Evolutionary conservation across 2,888 invertebrate species (phyloP).

Genomic region (Erynnis tages): DNA sequence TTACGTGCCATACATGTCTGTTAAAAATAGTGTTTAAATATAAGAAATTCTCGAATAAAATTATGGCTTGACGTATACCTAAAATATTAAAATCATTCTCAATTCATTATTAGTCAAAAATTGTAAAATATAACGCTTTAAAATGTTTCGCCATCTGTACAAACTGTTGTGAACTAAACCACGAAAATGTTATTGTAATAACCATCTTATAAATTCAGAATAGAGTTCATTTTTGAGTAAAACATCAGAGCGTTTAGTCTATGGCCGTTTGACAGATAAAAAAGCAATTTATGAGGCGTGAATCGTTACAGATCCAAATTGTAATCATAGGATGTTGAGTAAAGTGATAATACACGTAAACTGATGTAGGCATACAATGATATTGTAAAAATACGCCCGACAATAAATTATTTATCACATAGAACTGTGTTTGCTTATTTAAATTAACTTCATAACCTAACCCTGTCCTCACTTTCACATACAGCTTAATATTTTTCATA

Average conservation of each 20-base stretch:
- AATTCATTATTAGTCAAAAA: constrained; percentile 23
- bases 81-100: constrained; percentile 24
- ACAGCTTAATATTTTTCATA: too few species aligned
- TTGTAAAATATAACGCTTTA: constrained; percentile 1
- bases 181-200: not conserved
- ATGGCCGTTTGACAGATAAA: constrained; percentile 22
- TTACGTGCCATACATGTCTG: constrained; percentile 73
- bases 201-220: not conserved
- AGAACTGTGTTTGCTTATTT: constrained; percentile 48
- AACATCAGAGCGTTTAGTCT: not conserved
- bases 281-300: constrained; percentile 20
- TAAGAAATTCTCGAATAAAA: constrained; percentile 58
- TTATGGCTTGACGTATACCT: constrained; percentile 33
- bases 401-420: constrained; percentile 83
- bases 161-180: constrained; percentile 7
- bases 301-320: constrained; percentile 27
- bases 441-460: too few species aligned
- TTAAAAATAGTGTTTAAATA: constrained; percentile 47
- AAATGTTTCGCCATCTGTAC: constrained; percentile 11
- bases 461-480: too few species aligned
- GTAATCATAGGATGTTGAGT: constrained; percentile 38
- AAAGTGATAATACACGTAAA: constrained; percentile 43
- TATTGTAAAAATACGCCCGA: constrained; percentile 81
- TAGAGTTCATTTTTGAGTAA: not conserved
- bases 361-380: constrained; percentile 73